Evolutionary conservation across 2,113 vertebrate genomes (phyloP).

Genomic region (Lethenteron reissneri): DNA sequence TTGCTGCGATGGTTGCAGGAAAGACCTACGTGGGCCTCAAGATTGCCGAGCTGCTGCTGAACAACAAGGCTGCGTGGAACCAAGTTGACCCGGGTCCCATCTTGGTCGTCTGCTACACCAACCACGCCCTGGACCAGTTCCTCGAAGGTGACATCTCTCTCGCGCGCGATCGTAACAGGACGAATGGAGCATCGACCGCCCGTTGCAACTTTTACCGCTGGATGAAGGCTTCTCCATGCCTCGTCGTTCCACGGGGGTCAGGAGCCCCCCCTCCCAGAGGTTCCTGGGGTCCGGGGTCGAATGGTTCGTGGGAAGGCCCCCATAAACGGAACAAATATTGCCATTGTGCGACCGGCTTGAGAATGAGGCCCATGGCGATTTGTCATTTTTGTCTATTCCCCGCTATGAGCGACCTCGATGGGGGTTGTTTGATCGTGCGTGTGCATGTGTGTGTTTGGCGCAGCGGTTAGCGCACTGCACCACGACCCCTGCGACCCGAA

Average conservation of each 20-base stretch:
- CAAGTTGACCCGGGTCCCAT: slow-evolving; percentile 21
- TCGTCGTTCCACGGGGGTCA: too few relatives aligned
- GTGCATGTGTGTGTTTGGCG: neutral
- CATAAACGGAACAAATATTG: too few relatives aligned
- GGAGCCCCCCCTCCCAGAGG: too few relatives aligned
- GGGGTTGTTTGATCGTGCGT: neutral
- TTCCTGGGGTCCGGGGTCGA: too few relatives aligned
- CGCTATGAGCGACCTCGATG: too few relatives aligned
- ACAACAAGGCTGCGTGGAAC: slow-evolving; percentile 31
- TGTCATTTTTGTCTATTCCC: neutral
- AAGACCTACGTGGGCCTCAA: slow-evolving; percentile 79
- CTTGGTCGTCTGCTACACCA: slow-evolving; percentile 83
- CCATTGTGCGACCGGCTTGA: too few relatives aligned
- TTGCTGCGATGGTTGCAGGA: slow-evolving; percentile 24
- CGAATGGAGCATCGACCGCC: too few relatives aligned
- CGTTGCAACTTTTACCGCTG: too few relatives aligned
- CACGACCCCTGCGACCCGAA: neutral
- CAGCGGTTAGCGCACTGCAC: too few relatives aligned
- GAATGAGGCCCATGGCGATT: neutral
- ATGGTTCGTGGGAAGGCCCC: too few relatives aligned
- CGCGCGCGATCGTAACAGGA: too few relatives aligned
- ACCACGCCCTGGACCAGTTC: slow-evolving; percentile 91
- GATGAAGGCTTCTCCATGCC: too few relatives aligned
- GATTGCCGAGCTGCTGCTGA: slow-evolving; percentile 50
- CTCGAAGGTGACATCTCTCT: slow-evolving; percentile 46